These are phyloP conservation scores for Cyprinus carpio DNA, from an alignment of 2,113 vertebrate genomes.

Conservation along the genomic window DNA sequence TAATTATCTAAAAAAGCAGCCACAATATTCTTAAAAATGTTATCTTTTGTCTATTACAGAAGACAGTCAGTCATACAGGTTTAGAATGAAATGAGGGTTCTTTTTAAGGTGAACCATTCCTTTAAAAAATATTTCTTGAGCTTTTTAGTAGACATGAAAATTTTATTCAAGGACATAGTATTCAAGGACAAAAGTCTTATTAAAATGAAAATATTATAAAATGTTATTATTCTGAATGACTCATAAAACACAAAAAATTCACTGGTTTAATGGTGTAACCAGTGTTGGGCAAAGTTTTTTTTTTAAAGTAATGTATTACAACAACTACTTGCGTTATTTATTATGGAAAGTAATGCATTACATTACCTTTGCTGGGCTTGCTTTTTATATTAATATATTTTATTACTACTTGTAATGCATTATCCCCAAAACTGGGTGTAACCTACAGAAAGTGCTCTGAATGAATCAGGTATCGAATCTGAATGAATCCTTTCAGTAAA, in stretches of 20 bases:
- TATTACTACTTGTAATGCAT: too few species aligned
- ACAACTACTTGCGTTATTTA: too few species aligned
- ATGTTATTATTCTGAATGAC: background rate
- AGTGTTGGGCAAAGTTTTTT: too few species aligned
- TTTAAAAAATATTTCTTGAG: background rate
- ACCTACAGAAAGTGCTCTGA: background rate
- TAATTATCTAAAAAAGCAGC: too few species aligned
- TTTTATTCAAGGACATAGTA: background rate
- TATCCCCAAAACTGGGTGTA: background rate
- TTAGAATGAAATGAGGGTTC: background rate
- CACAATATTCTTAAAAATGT: too few species aligned
- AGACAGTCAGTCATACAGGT: background rate
- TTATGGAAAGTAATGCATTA: too few species aligned
- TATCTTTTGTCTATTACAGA: background rate
- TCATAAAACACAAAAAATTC: background rate
- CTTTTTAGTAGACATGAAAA: background rate
- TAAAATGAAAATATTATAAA: background rate
- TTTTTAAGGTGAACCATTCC: background rate
- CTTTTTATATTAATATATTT: too few species aligned
- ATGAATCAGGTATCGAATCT: background rate
- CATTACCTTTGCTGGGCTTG: too few species aligned
- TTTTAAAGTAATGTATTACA: too few species aligned
- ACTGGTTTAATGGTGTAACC: background rate
- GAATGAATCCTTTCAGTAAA: background rate
- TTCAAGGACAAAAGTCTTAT: background rate